These are phyloP conservation scores for Allophyes oxyacanthae DNA, from an alignment of 2,888 invertebrate species.

Conservation along the genomic window DNA sequence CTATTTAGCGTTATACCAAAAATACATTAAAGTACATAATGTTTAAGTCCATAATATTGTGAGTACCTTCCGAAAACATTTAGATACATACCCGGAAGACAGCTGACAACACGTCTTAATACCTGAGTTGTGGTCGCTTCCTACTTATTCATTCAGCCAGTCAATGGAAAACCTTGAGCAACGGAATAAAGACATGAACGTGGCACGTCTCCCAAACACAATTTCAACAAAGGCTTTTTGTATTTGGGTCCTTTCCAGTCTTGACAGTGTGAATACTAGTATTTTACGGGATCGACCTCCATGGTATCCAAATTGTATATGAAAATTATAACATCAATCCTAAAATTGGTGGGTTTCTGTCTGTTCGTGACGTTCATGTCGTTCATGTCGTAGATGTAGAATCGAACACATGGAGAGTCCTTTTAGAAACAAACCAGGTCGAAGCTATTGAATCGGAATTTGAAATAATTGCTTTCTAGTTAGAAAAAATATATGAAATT, in stretches of 20 bases:
- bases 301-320: too few species aligned
- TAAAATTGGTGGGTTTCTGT: too few species aligned
- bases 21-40: not conserved
- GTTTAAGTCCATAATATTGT: not conserved
- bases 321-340: too few species aligned
- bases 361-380: too few species aligned
- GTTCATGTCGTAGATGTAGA: too few species aligned
- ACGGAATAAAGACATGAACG: constrained; percentile 14
- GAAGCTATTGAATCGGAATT: not conserved
- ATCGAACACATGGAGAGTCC: too few species aligned
- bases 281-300: too few species aligned
- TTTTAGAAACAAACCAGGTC: too few species aligned
- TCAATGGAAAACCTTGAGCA: constrained; percentile 30
- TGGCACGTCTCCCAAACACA: constrained; percentile 3
- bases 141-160: constrained; percentile 5
- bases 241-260: not conserved
- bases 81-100: constrained; percentile 1
- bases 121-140: constrained; percentile 15
- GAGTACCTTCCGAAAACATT: not conserved
- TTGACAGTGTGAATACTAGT: too few species aligned
- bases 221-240: too few species aligned
- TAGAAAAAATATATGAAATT: too few species aligned
- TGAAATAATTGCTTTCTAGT: not conserved
- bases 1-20: too few species aligned
- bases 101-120: constrained; percentile 1